These are phyloP conservation scores for Sabatieria punctata DNA, from an alignment of 2,888 invertebrate genomes.

Conservation along the genomic window DNA sequence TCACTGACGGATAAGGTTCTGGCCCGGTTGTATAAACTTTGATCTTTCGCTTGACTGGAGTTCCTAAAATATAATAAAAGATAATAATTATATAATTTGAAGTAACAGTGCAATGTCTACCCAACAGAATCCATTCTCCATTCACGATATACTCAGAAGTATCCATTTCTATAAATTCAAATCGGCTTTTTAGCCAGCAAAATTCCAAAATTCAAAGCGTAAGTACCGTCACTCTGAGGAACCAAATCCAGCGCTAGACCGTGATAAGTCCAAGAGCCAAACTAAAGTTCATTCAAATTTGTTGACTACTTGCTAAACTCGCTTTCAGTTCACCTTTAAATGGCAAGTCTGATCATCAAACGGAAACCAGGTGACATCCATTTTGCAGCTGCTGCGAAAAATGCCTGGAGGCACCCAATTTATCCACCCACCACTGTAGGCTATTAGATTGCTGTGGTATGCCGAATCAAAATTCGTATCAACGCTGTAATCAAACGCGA, in stretches of 20 bases:
- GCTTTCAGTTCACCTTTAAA: background rate
- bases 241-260: background rate
- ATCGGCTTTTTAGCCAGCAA: too few species aligned
- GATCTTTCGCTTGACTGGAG: too few species aligned
- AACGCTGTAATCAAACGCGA: conserved; percentile 19
- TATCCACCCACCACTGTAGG: conserved; percentile 16
- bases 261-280: conserved; percentile 2
- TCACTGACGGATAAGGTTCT: background rate
- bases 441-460: conserved; percentile 23
- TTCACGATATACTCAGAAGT: conserved; percentile 28
- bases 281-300: background rate
- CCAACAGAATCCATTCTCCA: conserved; percentile 27
- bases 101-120: conserved; percentile 12
- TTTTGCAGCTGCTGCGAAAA: conserved; percentile 8
- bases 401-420: conserved; percentile 24
- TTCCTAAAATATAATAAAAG: too few species aligned
- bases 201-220: too few species aligned
- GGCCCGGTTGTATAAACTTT: too few species aligned
- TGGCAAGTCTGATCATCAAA: background rate
- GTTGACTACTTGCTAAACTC: background rate
- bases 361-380: background rate
- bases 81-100: too few species aligned
- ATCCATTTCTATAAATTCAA: too few species aligned
- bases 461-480: conserved; percentile 23
- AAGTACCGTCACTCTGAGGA: background rate